Evolutionary conservation across 2,888 invertebrate genomes (phyloP).

Genomic region (Phortica okadai): DNA sequence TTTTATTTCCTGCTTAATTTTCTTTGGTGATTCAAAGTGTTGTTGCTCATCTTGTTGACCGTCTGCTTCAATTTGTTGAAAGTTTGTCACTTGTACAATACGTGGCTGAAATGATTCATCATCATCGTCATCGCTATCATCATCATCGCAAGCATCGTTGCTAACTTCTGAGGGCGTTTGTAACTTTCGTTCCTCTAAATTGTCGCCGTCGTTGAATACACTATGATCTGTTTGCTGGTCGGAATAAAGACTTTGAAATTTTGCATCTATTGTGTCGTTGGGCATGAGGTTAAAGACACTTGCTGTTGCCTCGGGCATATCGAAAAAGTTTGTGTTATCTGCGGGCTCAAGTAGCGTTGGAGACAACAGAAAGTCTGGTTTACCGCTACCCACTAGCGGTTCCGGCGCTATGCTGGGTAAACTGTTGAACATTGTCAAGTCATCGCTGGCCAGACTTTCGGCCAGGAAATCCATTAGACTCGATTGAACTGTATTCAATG

Average conservation of each 20-base stretch:
- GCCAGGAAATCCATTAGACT: conserved; percentile 75
- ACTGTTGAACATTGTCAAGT: conserved; percentile 66
- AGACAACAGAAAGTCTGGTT: conserved; percentile 66
- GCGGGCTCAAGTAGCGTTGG: conserved; percentile 65
- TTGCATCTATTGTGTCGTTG: conserved; percentile 8
- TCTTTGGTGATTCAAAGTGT: conserved; percentile 12
- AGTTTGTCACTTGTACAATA: conserved; percentile 75
- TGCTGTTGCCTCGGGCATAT: conserved; percentile 50
- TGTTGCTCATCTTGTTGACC: conserved; percentile 40
- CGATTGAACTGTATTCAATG: conserved; percentile 72
- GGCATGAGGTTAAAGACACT: conserved; percentile 24
- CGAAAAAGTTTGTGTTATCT: conserved; percentile 57
- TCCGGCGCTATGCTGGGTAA: conserved; percentile 66
- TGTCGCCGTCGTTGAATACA: background rate
- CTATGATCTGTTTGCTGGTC: conserved; percentile 10
- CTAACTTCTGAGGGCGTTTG: conserved; percentile 26
- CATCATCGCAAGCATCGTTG: conserved; percentile 50
- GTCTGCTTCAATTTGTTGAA: conserved; percentile 59
- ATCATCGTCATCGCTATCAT: conserved; percentile 45
- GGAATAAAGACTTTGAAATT: conserved; percentile 20
- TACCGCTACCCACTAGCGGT: conserved; percentile 61
- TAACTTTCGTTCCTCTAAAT: conserved; percentile 5
- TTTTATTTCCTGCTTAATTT: conserved; percentile 54
- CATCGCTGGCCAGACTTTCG: conserved; percentile 71
- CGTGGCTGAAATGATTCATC: conserved; percentile 68